Percentiles rank a stretch among this genome's conserved stretches.
Evolutionary conservation across 1,140 invertebrate species (phyloP).

Genomic region (Reticulitermes speratus): DNA sequence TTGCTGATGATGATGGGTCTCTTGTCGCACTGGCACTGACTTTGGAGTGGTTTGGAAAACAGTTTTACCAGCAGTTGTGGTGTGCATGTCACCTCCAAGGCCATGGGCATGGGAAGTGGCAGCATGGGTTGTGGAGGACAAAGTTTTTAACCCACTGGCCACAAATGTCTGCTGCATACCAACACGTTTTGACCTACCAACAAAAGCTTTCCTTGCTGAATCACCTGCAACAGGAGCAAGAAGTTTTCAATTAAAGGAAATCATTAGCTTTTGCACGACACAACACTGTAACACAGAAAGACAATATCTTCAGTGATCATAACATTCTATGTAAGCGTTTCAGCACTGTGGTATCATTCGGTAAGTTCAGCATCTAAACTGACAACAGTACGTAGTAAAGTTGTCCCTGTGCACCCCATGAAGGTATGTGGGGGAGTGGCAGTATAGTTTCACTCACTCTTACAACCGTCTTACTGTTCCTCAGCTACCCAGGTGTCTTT

Average conservation of each 20-base stretch:
- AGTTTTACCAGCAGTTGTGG: constrained; percentile 6
- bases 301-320: too few species aligned
- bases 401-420: too few species aligned
- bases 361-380: too few species aligned
- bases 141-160: constrained; percentile 27
- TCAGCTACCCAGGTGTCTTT: too few species aligned
- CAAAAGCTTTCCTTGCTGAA: constrained; percentile 30
- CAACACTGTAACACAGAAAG: too few species aligned
- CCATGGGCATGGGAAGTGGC: neutral
- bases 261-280: too few species aligned
- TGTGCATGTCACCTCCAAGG: neutral
- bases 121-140: neutral
- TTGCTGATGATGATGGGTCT: neutral
- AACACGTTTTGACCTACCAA: constrained; percentile 30
- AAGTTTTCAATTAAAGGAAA: neutral
- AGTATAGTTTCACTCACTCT: too few species aligned
- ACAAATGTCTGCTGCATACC: constrained; percentile 31
- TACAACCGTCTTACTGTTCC: too few species aligned
- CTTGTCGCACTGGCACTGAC: constrained; percentile 2
- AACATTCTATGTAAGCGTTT: too few species aligned
- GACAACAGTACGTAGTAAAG: too few species aligned
- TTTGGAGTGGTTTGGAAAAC: constrained; percentile 27
- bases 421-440: too few species aligned
- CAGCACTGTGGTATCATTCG: too few species aligned
- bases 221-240: constrained; percentile 9